Base-by-base conservation (phyloP, 1,140 invertebrate genomes). In the Diprion similis region DNA sequence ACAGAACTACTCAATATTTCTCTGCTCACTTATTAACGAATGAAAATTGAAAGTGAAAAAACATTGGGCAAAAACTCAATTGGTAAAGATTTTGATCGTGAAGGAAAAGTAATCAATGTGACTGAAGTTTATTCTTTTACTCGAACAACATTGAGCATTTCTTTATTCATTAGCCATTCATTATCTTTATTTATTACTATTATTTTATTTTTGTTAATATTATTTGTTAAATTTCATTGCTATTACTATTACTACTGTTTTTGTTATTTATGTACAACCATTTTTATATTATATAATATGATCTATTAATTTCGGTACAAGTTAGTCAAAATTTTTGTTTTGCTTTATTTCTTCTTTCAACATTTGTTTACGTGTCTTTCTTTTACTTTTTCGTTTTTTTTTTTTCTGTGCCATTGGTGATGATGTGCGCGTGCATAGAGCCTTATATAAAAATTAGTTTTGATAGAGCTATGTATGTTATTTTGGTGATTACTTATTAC, bases 401-500 rank as follows among this genome's bases (percentile, higher is more conserved):
- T 9, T 4, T 76, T 83, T 78, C 79, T 85, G 81, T 86, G 84
- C 84, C 80, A 81, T 84, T 85, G 82, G 80, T 86, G 79, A 85
- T 85, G 80, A 83, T 84, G 86, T 87, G 85, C 84, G 84, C 78
- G 24, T 3, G 78, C 79, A 79, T 84, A 78, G 78, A 73, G 86
- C 86, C 84, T 88, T 82, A 86, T 84, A 87, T 84, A 86, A 86
- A 87, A 83, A 88, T 15, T 59, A 59, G 80, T 86, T 79, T 86
- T 84, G 77, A 84, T 86, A 85, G 80, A 84, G 77, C 71, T 75
- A 78, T 83, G 81, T 86, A 82, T 37, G 24, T 37, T 1, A 84
- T 84, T 86, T 87, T 86, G 85, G 84, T 87, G 84, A 37, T 87
- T 87, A 84, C 82, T 86, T 87, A 86, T 86, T 87, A 86, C 76